These are phyloP conservation scores for Alexandromys fortis DNA, from an alignment of 2,113 vertebrate species.

Conservation along the genomic window DNA sequence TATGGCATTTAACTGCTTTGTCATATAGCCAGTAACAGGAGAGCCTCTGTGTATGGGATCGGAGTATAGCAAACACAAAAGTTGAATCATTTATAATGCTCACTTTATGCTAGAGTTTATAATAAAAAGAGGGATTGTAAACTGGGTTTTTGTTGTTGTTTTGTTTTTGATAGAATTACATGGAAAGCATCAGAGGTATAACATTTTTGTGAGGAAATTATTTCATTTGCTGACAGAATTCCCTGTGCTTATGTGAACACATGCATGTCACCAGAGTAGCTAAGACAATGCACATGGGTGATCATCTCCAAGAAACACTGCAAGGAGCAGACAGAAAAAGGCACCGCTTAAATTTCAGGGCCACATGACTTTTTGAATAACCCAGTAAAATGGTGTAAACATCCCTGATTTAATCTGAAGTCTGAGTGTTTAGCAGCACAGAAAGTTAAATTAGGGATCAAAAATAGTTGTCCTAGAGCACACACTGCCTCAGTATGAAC, in stretches of 20 bases:
- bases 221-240: constrained; percentile 10
- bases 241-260: not conserved
- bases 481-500: not conserved
- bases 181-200: not conserved
- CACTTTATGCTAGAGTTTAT: not conserved
- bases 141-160: not conserved
- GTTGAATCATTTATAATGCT: not conserved
- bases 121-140: not conserved
- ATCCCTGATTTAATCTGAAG: not conserved
- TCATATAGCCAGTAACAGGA: constrained; percentile 19
- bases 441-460: not conserved
- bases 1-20: not conserved
- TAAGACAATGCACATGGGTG: not conserved
- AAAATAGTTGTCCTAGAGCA: not conserved
- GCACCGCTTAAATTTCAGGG: not conserved
- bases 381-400: not conserved
- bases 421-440: not conserved
- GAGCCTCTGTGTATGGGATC: not conserved
- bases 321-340: not conserved
- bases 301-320: not conserved
- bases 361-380: not conserved
- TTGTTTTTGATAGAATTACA: not conserved
- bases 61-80: not conserved
- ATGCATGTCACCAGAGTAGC: not conserved
- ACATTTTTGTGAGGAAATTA: not conserved